Base-by-base conservation (phyloP, 2,113 vertebrate species). In the Leiothrix lutea region DNA sequence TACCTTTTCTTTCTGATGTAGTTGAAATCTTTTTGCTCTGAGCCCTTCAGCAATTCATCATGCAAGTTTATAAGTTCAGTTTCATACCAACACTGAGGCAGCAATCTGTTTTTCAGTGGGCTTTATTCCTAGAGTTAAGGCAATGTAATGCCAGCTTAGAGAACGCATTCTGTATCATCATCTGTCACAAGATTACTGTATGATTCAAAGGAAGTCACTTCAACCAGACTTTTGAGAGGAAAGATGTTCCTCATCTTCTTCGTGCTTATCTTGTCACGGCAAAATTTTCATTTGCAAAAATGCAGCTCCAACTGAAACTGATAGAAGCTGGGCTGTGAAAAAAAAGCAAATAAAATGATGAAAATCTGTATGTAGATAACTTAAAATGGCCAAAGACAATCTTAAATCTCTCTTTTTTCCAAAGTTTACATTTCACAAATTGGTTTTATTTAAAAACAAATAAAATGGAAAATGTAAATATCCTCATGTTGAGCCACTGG, bases 181-280 rank as follows among this genome's bases (percentile, higher is more conserved):
- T 85, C 84, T 91, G 81, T 97, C 81, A 82, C 69, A 87, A 83
- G 78, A 92, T 89, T 91, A 87, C 66, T 5, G 18, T 64, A 31
- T 87, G 78, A 93, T 95, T 96, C 90, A 94, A 86, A 96, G 87
- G 28, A 81, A 94, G 69, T 81, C 77, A 84, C 72, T 95, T 92
- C 86, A 95, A 91, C 25, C 35, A 80, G 73, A 60, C 61, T 89
- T 95, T 80, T 60, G 84, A 89, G n/a, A 79, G 78, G 70, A 81
- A 95, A 87, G 70, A 82, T 67, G 56, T 79, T 87, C 81, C 61
- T 96, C 70, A 60, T 93, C 88, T 93, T 84, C 70, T 79, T 40
- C 3, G 8, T 84, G 70, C 66, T 91, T 87, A 81, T 92, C 84
- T 95, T 94, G 87, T 87, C 77, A 81, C 65, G 90, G 70, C 29